Base-by-base conservation (phyloP, 2,797 vertebrate genomes). In the Arrhamphus sclerolepis region DNA sequence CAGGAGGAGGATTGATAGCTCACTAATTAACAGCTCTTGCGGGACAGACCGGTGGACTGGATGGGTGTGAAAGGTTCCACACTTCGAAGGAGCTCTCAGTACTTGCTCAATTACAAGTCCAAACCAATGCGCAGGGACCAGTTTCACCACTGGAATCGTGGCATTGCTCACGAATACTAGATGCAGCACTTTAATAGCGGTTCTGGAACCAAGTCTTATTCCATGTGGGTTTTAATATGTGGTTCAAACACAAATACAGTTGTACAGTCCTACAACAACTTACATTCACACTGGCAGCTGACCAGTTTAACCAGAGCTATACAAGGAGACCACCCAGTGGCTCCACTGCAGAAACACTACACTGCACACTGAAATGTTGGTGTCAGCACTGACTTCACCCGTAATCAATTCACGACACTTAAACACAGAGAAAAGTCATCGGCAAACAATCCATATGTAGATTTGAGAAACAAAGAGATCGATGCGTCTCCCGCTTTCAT, bases 1-100 rank as follows among this genome's bases (percentile, higher is more conserved):
- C 76, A 72, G 77, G 13, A 54, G 73, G 13, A 62, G 62, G 80
- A 83, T 85, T 80, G 79, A 86, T 83, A 21, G 77, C 70, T 72
- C 4, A 56, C 75, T 82, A 78, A 82, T 85, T 72, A 75, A 50
- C 74, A 31, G 74, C 24, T 74, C 82, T 72, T 65, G 67, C 47
- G 80, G 80, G 82, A 78, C 67, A 1, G n/a, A 24, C 49, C 70
- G 39, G 65, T 48, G 69, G 54, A 67, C 72, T 64, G 61, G 65
- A 54, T 61, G 72, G 77, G 73, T 75, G 75, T 75, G 75, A 78
- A 66, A 2, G 48, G 41, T 56, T 69, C 68, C 72, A 39, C 42
- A 51, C 62, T 55, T 42, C 43, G 59, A n/a, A 63, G 51, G 56
- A 70, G 62, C 52, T 62, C 61, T 16, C 0, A 5, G 18, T 43